Percentiles rank a stretch among this genome's conserved stretches.
These are phyloP conservation scores for Geophilus truncorum DNA, from an alignment of 2,888 invertebrate species.

Conservation along the genomic window DNA sequence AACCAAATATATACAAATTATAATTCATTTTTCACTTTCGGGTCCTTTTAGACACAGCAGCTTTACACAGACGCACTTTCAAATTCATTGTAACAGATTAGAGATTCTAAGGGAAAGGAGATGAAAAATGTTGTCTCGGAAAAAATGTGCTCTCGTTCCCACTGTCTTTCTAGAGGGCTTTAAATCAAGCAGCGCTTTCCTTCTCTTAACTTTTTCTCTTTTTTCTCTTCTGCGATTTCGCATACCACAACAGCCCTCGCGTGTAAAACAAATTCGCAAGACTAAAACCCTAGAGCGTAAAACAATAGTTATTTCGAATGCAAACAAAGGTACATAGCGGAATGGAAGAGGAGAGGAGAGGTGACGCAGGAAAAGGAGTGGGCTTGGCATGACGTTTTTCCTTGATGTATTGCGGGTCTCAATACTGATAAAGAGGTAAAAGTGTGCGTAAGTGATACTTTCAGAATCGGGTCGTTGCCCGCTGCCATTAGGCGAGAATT, in stretches of 20 bases:
- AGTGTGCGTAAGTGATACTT: background rate
- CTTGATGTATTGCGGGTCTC: background rate
- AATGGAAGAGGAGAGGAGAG: background rate
- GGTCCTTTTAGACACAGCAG: background rate
- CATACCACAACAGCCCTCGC: background rate
- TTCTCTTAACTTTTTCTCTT: background rate
- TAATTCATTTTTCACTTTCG: no score
- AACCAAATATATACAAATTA: no score
- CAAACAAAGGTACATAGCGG: background rate
- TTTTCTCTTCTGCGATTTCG: background rate
- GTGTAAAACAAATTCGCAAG: background rate
- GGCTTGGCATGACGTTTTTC: background rate
- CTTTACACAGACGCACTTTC: background rate
- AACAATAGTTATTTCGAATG: background rate
- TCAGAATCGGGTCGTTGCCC: background rate
- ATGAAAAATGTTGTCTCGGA: constrained; percentile 29
- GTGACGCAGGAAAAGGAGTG: background rate
- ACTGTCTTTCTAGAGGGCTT: constrained; percentile 28
- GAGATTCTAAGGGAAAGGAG: background rate
- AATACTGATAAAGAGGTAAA: background rate
- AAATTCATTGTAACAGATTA: background rate
- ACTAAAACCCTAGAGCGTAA: background rate
- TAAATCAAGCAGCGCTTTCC: constrained; percentile 25
- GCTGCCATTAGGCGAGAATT: background rate
- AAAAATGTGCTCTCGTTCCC: constrained; percentile 25